These are phyloP conservation scores for Phenganax stokvisi DNA, from an alignment of 92 coral and sea anemone genomes.

Conservation along the genomic window DNA sequence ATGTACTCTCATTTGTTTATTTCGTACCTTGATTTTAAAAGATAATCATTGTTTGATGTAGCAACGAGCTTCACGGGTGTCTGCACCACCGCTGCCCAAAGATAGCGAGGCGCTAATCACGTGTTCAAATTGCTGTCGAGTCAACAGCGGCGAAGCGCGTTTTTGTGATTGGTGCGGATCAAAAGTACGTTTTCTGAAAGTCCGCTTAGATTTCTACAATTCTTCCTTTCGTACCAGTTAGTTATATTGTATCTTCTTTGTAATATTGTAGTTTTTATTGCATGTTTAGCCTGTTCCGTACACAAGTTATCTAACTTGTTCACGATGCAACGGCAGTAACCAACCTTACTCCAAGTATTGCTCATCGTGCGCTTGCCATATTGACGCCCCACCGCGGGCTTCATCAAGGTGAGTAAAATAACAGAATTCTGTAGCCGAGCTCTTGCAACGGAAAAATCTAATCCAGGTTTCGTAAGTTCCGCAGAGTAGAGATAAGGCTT, in stretches of 20 bases:
- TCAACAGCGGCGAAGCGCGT: slow-evolving; percentile 91
- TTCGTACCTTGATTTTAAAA: background rate
- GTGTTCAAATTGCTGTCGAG: slow-evolving; percentile 87
- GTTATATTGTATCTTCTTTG: background rate
- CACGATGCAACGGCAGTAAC: slow-evolving; percentile 36
- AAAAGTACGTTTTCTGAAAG: slow-evolving; percentile 25
- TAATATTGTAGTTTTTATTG: too few relatives aligned
- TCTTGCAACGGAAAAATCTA: background rate
- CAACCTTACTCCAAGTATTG: slow-evolving; percentile 56
- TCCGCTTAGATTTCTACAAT: too few relatives aligned
- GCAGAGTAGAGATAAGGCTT: background rate
- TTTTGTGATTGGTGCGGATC: slow-evolving; percentile 99
- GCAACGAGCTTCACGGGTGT: slow-evolving; percentile 66
- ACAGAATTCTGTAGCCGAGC: background rate
- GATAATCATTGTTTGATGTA: background rate
- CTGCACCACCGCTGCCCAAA: slow-evolving; percentile 90
- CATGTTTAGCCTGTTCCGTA: slow-evolving; percentile 31
- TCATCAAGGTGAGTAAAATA: slow-evolving; percentile 45
- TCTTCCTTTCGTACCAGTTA: background rate
- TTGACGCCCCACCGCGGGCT: slow-evolving; percentile 91
- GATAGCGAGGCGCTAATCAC: slow-evolving; percentile 78
- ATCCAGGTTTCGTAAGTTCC: background rate
- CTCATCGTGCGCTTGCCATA: slow-evolving; percentile 77
- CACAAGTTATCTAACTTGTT: slow-evolving; percentile 33
- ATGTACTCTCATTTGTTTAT: background rate